phyloP scores from a whole-genome alignment of 2,113 vertebrate species.

The Genyomyrus donnyi region DNA sequence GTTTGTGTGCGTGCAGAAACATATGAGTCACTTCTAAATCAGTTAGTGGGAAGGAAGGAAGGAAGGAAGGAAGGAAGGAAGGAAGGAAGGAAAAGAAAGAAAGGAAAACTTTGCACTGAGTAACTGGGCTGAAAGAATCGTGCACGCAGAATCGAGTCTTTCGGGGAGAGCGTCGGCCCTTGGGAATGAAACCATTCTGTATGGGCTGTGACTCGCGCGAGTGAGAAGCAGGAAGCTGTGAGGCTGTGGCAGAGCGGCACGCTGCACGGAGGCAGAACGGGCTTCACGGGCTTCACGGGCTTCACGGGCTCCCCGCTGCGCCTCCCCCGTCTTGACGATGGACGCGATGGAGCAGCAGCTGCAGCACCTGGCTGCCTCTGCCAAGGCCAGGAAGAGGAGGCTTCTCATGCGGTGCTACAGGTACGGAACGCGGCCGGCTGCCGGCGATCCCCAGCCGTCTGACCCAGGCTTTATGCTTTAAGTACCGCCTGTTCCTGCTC shows the following conservation, averaged over 20 bases:
- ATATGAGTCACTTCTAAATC: not conserved
- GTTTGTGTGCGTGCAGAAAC: not conserved
- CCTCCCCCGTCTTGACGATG: not conserved
- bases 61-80: not conserved
- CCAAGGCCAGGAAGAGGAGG: constrained; percentile 7
- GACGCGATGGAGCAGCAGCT: not conserved
- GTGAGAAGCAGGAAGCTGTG: not conserved
- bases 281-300: too few species aligned
- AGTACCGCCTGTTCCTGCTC: not conserved
- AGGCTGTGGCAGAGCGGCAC: not conserved
- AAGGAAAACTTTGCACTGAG: not conserved
- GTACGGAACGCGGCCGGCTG: not conserved
- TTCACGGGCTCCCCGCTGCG: not conserved
- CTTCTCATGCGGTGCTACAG: constrained; percentile 2
- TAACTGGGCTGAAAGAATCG: not conserved
- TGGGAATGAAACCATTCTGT: not conserved
- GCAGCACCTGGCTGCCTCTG: not conserved
- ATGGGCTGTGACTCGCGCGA: not conserved
- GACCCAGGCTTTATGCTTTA: not conserved
- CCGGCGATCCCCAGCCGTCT: not conserved
- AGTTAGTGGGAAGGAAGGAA: not conserved
- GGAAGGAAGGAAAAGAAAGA: not conserved
- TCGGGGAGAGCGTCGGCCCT: not conserved
- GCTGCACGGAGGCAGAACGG: not conserved
- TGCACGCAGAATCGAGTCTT: not conserved